Conservation (phyloP, 1,140 invertebrate species). For the Reticulitermes speratus region DNA sequence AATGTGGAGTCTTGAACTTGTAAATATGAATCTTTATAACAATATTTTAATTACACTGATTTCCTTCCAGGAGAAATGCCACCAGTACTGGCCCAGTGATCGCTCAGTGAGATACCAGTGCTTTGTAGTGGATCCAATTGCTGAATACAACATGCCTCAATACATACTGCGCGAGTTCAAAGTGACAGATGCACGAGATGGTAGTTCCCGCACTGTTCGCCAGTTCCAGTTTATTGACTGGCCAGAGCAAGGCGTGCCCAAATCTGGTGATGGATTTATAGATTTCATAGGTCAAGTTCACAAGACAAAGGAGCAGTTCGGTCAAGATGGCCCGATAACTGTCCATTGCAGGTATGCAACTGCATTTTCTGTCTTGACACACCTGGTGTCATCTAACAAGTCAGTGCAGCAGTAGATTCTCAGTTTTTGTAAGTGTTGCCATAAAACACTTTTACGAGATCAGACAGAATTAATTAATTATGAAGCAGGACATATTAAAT, state of each 20-base stretch:
- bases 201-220: constrained; percentile 91
- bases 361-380: neutral
- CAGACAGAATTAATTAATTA: too few relatives aligned
- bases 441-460: too few relatives aligned
- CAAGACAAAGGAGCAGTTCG: constrained; percentile 99
- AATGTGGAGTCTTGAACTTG: too few relatives aligned
- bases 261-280: constrained; percentile 97
- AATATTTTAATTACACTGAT: neutral
- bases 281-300: constrained; percentile 99
- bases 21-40: neutral
- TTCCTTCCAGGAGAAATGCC: constrained; percentile 85
- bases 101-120: constrained; percentile 93
- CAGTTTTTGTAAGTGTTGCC: too few relatives aligned
- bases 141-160: constrained; percentile 99
- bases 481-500: too few relatives aligned
- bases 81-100: constrained; percentile 99
- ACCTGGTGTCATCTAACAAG: too few relatives aligned
- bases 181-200: constrained; percentile 91
- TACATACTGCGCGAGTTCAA: constrained; percentile 99
- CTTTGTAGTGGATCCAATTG: constrained; percentile 97
- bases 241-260: constrained; percentile 98
- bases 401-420: too few relatives aligned
- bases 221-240: constrained; percentile 99
- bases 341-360: constrained; percentile 89
- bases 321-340: constrained; percentile 97